These are phyloP conservation scores for Gymnoscelis rufifasciata DNA, from an alignment of 2,888 invertebrate genomes.

Conservation along the genomic window DNA sequence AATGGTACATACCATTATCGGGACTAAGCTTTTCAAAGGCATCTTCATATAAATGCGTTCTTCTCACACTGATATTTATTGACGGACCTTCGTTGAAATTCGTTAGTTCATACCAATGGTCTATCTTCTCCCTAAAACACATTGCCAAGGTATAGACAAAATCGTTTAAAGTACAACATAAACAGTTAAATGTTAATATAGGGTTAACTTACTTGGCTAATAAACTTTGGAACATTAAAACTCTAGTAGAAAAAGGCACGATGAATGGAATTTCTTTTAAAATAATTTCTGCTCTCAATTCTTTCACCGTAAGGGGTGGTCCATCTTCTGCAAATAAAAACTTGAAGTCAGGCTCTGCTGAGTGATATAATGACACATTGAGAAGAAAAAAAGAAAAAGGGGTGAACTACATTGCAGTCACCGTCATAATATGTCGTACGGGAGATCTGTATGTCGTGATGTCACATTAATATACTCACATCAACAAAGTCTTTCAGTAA, in stretches of 20 bases:
- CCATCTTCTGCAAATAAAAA: conserved; percentile 81
- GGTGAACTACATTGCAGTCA: too few relatives aligned
- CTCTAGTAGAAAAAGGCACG: conserved; percentile 93
- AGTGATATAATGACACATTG: too few relatives aligned
- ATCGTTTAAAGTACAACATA: too few relatives aligned
- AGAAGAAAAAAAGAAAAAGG: too few relatives aligned
- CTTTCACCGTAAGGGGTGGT: conserved; percentile 91
- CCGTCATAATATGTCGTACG: too few relatives aligned
- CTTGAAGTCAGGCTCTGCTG: neutral
- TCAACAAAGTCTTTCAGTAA: too few relatives aligned
- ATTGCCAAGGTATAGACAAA: too few relatives aligned
- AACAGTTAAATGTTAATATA: too few relatives aligned
- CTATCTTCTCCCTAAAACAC: conserved; percentile 78
- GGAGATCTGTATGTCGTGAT: too few relatives aligned
- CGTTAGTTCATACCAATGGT: conserved; percentile 86
- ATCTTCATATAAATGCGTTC: conserved; percentile 98
- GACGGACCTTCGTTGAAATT: conserved; percentile 87
- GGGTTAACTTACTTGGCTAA: conserved; percentile 65
- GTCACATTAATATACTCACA: too few relatives aligned
- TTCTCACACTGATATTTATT: conserved; percentile 86
- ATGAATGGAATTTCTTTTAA: conserved; percentile 96
- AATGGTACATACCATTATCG: conserved; percentile 89
- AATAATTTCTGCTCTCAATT: conserved; percentile 91
- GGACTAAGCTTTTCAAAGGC: conserved; percentile 95
- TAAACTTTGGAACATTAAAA: conserved; percentile 89